Conservation (phyloP, 2,113 vertebrate genomes). For the Geothlypis trichas region DNA sequence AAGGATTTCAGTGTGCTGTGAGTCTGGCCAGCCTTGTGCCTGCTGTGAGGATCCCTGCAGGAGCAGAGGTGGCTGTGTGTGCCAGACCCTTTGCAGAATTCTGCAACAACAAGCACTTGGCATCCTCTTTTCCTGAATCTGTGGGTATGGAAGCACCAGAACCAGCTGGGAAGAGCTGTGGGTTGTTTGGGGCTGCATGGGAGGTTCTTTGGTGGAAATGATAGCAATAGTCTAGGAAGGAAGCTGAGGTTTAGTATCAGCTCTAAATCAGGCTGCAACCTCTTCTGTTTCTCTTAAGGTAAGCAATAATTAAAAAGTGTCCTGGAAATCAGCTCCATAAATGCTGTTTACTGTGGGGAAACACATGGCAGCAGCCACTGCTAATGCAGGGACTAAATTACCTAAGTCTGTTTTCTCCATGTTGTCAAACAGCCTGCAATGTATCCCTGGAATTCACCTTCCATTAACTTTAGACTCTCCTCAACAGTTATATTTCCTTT, state of each 20-base stretch:
- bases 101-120: background rate
- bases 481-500: conserved; percentile 8
- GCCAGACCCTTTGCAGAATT: background rate
- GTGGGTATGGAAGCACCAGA: background rate
- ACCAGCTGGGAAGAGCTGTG: background rate
- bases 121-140: background rate
- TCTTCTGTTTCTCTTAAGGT: background rate
- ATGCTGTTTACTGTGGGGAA: background rate
- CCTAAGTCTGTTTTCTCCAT: background rate
- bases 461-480: conserved; percentile 1
- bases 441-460: background rate
- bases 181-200: background rate
- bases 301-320: background rate
- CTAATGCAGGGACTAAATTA: background rate
- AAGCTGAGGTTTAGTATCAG: background rate
- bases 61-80: background rate
- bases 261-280: background rate
- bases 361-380: background rate
- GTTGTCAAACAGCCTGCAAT: background rate
- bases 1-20: background rate
- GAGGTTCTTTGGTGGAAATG: background rate
- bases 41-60: background rate
- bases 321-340: background rate
- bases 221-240: background rate
- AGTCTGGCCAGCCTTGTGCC: background rate